Percentiles rank a stretch among this genome's conserved stretches.
phyloP scores from a whole-genome alignment of 2,888 invertebrate species.

The Cataglyphis livida region DNA sequence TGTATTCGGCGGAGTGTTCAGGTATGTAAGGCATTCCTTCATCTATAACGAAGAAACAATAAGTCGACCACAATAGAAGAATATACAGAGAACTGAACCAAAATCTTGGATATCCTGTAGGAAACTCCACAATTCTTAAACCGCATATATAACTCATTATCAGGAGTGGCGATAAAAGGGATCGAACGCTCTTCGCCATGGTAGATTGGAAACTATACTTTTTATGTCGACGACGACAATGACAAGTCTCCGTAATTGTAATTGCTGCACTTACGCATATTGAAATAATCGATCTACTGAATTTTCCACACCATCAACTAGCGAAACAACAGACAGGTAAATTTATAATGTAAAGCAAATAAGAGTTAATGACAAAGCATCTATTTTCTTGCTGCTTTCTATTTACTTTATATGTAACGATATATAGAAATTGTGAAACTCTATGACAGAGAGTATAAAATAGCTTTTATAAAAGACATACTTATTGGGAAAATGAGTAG shows the following conservation, averaged over 20 bases:
- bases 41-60: neutral
- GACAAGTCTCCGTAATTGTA: neutral
- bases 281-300: neutral
- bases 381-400: neutral
- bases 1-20: neutral
- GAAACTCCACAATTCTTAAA: neutral
- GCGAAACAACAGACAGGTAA: neutral
- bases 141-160: neutral
- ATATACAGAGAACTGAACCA: constrained; percentile 3
- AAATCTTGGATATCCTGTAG: neutral
- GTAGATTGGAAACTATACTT: neutral
- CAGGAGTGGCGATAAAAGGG: neutral
- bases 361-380: neutral
- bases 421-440: too few relatives aligned
- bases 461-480: too few relatives aligned
- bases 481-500: too few relatives aligned
- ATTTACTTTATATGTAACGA: neutral
- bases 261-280: constrained; percentile 14
- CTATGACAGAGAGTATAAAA: too few relatives aligned
- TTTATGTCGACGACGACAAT: neutral
- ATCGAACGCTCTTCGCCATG: neutral
- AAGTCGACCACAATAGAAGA: neutral
- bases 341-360: neutral
- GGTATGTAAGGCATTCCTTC: neutral
- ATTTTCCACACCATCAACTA: neutral